These are phyloP conservation scores for Ictidomys tridecemlineatus DNA, from an alignment of 2,113 vertebrate genomes.

Conservation along the genomic window DNA sequence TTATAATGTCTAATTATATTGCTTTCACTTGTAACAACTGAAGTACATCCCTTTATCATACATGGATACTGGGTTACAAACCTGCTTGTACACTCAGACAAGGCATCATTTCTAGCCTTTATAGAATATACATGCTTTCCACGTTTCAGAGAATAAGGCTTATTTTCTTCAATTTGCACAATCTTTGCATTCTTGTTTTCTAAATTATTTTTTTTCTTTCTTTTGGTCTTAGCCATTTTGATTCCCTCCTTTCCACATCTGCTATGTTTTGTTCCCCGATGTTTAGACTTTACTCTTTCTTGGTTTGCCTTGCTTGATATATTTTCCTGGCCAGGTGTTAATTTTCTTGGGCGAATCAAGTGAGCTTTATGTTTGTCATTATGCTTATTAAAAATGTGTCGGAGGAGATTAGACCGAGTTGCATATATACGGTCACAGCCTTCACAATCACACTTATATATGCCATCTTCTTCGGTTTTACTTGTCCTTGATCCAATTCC, in stretches of 20 bases:
- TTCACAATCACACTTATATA: constrained; percentile 95
- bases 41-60: constrained; percentile 98
- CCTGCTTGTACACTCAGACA: constrained; percentile 93
- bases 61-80: constrained; percentile 95
- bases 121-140: constrained; percentile 90
- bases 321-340: constrained; percentile 90
- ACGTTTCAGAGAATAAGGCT: constrained; percentile 88
- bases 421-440: constrained; percentile 96
- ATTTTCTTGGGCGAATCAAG: constrained; percentile 91
- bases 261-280: constrained; percentile 88
- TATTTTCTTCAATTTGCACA: constrained; percentile 86
- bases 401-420: constrained; percentile 95
- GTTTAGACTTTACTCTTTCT: constrained; percentile 89
- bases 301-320: constrained; percentile 90
- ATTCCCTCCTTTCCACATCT: constrained; percentile 91
- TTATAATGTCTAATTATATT: constrained; percentile 96
- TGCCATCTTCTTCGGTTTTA: constrained; percentile 89
- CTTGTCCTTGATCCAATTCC: constrained; percentile 88
- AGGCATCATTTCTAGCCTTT: constrained; percentile 94
- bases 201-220: constrained; percentile 83
- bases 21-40: constrained; percentile 94
- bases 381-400: constrained; percentile 97
- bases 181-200: constrained; percentile 85
- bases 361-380: constrained; percentile 94
- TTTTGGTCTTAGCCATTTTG: constrained; percentile 89